phyloP scores from a whole-genome alignment of 2,888 invertebrate genomes.

The Seladonia tumulorum region DNA sequence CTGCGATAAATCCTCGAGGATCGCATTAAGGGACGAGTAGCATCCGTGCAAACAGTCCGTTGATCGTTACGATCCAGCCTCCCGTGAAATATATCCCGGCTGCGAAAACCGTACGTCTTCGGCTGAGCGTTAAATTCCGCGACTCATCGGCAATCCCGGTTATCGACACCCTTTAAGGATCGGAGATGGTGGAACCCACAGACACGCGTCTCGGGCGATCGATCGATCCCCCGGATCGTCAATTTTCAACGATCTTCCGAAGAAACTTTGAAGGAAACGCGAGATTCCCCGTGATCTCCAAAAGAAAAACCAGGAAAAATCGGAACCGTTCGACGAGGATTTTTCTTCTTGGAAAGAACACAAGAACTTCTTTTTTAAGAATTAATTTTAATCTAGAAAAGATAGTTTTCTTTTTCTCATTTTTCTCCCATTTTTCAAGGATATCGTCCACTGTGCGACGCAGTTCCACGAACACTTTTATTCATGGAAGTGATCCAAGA shows the following conservation, averaged over 20 bases:
- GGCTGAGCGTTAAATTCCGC: conserved; percentile 28
- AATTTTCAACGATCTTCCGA: background rate
- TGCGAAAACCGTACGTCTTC: conserved; percentile 18
- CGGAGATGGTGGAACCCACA: background rate
- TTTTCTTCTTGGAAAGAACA: background rate
- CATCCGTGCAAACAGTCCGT: conserved; percentile 11
- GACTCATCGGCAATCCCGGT: conserved; percentile 7
- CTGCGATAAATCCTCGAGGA: conserved; percentile 46
- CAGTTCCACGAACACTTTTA: background rate
- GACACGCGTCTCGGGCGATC: background rate
- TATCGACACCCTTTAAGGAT: conserved; percentile 32
- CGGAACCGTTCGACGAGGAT: no score
- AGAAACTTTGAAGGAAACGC: background rate
- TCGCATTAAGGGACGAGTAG: conserved; percentile 25
- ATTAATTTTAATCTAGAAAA: no score
- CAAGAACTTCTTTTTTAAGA: no score
- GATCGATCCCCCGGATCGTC: background rate
- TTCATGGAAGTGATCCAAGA: background rate
- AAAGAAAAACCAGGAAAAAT: no score
- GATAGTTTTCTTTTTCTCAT: no score
- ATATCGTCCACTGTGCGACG: background rate
- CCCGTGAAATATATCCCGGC: conserved; percentile 36
- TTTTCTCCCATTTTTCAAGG: no score
- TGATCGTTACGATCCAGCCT: conserved; percentile 35
- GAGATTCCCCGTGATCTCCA: no score